Evolutionary conservation across 1,140 invertebrate genomes (phyloP).

Genomic region (Brachystomella parvula): DNA sequence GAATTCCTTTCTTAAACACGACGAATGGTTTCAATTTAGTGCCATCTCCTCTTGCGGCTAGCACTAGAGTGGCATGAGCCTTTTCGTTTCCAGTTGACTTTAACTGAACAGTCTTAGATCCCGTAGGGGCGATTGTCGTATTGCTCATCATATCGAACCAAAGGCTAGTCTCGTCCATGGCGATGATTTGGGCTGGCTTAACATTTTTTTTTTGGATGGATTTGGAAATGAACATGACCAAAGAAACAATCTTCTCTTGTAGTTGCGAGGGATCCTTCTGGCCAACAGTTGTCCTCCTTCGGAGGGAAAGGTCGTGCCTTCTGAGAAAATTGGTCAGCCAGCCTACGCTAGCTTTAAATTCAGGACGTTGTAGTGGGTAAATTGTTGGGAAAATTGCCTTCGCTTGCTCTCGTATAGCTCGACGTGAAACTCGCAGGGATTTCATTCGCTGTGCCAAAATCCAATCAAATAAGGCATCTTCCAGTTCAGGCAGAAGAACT

Average conservation of each 20-base stretch:
- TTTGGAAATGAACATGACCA: neutral
- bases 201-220: neutral
- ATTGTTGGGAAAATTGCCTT: neutral
- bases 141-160: constrained; percentile 8
- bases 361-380: neutral
- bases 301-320: neutral
- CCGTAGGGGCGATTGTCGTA: constrained; percentile 6
- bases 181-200: neutral
- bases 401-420: neutral
- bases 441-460: neutral
- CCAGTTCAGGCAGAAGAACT: neutral
- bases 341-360: neutral
- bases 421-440: neutral
- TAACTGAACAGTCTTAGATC: constrained; percentile 15
- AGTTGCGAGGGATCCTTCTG: too few relatives aligned
- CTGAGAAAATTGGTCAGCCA: neutral
- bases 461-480: neutral
- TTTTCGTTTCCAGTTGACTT: constrained; percentile 39
- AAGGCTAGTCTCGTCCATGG: too few relatives aligned
- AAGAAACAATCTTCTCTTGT: constrained; percentile 2
- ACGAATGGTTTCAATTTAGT: constrained; percentile 39
- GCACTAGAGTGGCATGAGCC: constrained; percentile 38
- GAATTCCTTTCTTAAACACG: too few relatives aligned
- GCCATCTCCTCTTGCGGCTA: constrained; percentile 36
- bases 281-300: neutral